Base-by-base conservation (phyloP, 1,140 invertebrate genomes). In the Cheumatopsyche charites region DNA sequence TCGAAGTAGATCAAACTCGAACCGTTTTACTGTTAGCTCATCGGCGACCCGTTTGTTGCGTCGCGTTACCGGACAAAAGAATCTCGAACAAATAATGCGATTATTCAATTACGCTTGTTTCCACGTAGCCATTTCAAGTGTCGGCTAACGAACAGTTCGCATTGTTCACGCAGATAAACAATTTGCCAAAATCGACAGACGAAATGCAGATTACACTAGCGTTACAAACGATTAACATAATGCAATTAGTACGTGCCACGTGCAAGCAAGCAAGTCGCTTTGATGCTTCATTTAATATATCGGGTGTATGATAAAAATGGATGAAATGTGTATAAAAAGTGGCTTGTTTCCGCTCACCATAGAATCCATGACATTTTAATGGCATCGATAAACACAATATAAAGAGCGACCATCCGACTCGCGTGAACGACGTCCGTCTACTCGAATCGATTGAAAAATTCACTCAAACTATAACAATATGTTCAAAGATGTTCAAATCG, bases 361-460 rank as follows among this genome's bases (percentile, higher is more conserved):
- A 58, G 55, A 58, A 58, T 52, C 55, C 21, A 25, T 58, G 55
- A 58, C 55, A 58, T 58, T 58, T 58, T 58, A 58, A 52, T 52
- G 47, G 21, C 55, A 58, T 26, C 55, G 19, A 47, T 47, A 47
- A 47, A 47, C 15, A 15, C 15, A 47, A 47, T 47, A 7, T 52
- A 52, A 52, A 52, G 47, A 17, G n/a, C 9, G 15, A 17, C 15
- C 19, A 52, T 52, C 29, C 15, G 47, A 17, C 47, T 17, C 47
- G 15, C 47, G 19, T 52, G 47, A 52, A 19, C 19, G 47, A 52
- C 47, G 19, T 17, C 15, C 9, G n/a, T 17, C 47, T 52, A 52
- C 47, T 52, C 47, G 15, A 15, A 52, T 52, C 7, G 2, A 47
- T 6, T 4, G 9, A 36, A 36, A 36, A 36, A 36, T 4, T 9